Evolutionary conservation across 1,140 invertebrate species (phyloP), one percentile per base, ranked within the genome.

Genomic region (Littorina saxatilis): DNA sequence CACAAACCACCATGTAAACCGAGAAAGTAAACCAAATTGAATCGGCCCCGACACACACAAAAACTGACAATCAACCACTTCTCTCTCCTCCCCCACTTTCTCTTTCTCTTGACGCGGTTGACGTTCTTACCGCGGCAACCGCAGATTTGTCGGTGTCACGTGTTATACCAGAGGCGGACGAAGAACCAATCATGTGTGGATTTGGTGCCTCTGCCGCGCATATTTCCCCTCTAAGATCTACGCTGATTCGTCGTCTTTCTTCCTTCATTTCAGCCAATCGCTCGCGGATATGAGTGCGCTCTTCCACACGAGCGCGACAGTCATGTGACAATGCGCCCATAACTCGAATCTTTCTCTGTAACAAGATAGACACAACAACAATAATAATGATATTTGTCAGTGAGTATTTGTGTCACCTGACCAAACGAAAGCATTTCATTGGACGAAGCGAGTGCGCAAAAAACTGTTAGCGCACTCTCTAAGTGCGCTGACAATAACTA

Each of bases 171-270:
- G 68, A 40, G 23, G 27, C 13, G 17, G 68, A 37, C 4, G 55
- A 23, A 4, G 35, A 29, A 66, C 61, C 9, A 9, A 9, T 27
- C n/a, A 5, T 7, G n/a, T 66, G 2, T 5, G 4, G 17, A 5
- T 2, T n/a, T 4, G 32, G 35, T 39, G 15, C 63, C 63, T 68
- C 7, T 9, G 70, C 20, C 40, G 70, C 23, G 23, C 2, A 39
- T 11, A 23, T 23, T 29, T 73, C 70, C 20, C 20, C 13, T 27
- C 70, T 39, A 1, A 73, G 40, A 17, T 73, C 70, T 1, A 73
- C 13, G 70, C 70, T 73, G 70, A 73, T 73, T 43, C 70, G 70
- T 50, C 70, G 70, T 37, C 70, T 73, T 40, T 73, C 70, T 23
- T 3, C 40, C 70, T 50, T 50, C 40, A 73, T n/a, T 13, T 73